Percentiles rank a stretch among this genome's conserved stretches.
Conservation (phyloP, 2,888 invertebrate genomes). For the Phyllotreta cruciferae region DNA sequence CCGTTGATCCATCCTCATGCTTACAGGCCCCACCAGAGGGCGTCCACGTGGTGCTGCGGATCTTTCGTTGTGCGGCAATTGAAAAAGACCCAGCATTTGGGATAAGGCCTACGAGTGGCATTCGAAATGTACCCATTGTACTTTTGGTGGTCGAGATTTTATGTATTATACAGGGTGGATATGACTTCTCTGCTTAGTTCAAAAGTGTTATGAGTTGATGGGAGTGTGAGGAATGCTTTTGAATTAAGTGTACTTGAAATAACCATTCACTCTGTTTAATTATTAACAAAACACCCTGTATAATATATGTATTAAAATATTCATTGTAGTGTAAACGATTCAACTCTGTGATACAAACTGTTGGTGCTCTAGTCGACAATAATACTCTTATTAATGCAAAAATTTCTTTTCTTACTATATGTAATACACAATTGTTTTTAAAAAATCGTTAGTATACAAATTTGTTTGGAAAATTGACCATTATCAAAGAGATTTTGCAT, state of each 20-base stretch:
- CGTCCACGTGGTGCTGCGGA: conserved; percentile 81
- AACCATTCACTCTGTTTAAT: neutral
- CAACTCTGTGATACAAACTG: conserved; percentile 27
- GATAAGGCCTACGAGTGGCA: neutral
- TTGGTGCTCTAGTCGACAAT: conserved; percentile 26
- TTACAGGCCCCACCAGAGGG: conserved; percentile 64
- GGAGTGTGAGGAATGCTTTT: no score
- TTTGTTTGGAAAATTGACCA: neutral
- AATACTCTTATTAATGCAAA: conserved; percentile 4
- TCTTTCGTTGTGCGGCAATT: conserved; percentile 78
- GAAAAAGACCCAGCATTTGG: conserved; percentile 77
- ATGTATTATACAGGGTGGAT: neutral
- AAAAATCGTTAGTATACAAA: neutral
- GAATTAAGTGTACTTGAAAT: no score
- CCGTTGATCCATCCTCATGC: conserved; percentile 55
- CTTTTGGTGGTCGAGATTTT: no score
- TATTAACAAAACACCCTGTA: neutral
- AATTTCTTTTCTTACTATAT: neutral
- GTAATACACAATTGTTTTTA: neutral
- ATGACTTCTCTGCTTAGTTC: no score
- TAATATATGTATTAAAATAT: neutral
- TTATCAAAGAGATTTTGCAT: conserved; percentile 3
- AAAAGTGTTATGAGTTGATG: no score
- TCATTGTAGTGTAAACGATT: neutral
- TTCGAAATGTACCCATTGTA: conserved; percentile 1